Conservation (phyloP, 2,797 vertebrate species). For the Karalla daura region DNA sequence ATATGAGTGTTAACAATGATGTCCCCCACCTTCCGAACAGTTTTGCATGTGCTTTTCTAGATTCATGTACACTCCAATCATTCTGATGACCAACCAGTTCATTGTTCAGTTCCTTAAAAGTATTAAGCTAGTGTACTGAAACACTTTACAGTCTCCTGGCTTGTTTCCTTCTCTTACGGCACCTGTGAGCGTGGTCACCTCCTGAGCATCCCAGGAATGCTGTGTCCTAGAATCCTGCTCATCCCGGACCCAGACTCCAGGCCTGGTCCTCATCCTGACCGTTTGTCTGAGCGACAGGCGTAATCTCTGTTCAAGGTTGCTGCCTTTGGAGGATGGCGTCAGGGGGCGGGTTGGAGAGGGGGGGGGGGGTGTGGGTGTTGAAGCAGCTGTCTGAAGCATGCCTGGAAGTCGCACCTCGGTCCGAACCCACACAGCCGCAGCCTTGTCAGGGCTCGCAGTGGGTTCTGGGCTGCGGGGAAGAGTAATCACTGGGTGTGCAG, state of each 20-base stretch:
- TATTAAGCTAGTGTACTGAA: no score
- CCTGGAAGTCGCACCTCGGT: background rate
- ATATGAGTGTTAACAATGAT: no score
- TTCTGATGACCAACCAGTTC: no score
- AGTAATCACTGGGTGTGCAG: constrained; percentile 51
- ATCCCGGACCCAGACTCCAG: constrained; percentile 48
- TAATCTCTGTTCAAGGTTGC: constrained; percentile 35
- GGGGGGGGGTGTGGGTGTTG: background rate
- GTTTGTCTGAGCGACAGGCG: constrained; percentile 41
- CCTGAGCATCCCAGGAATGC: constrained; percentile 34
- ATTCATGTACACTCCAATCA: no score
- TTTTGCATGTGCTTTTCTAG: no score
- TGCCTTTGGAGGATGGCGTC: background rate
- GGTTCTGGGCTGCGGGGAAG: constrained; percentile 54
- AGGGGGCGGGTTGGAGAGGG: no score
- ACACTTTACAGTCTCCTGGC: background rate
- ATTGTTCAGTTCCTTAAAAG: no score
- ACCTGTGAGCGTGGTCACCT: constrained; percentile 11
- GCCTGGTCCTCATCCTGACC: constrained; percentile 59
- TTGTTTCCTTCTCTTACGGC: background rate
- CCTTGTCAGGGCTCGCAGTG: constrained; percentile 23
- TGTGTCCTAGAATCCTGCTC: constrained; percentile 9
- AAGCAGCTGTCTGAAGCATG: background rate
- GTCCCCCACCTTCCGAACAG: no score
- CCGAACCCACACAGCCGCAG: constrained; percentile 18